Percentiles rank a stretch among this genome's conserved stretches.
Conservation (phyloP, 2,113 vertebrate species). For the Myrmophylax atrothorax region DNA sequence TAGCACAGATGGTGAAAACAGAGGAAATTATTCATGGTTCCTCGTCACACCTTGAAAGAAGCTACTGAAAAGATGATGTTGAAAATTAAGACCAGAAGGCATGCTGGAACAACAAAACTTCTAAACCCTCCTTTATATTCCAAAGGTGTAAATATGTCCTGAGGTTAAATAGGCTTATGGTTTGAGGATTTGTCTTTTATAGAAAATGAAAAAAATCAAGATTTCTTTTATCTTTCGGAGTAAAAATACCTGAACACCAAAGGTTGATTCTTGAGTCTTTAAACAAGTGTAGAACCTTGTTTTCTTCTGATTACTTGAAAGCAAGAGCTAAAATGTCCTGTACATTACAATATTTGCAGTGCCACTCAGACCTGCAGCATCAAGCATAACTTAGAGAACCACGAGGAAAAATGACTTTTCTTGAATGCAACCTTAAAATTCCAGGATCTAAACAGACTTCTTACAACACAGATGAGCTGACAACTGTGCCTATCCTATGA, state of each 20-base stretch:
- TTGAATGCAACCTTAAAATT: neutral
- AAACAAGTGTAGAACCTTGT: neutral
- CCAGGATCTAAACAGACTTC: neutral
- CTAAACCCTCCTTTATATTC: slow-evolving; percentile 29
- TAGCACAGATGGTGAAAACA: slow-evolving; percentile 63
- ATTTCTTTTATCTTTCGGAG: neutral
- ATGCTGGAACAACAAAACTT: slow-evolving; percentile 33
- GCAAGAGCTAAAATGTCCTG: neutral
- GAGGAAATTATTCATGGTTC: slow-evolving; percentile 65
- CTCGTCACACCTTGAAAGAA: slow-evolving; percentile 48
- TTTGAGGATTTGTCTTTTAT: neutral
- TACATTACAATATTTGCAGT: neutral
- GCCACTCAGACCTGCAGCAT: neutral
- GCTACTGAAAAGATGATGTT: slow-evolving; percentile 45
- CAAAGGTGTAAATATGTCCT: slow-evolving; percentile 29
- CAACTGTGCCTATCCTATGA: neutral
- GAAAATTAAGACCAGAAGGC: slow-evolving; percentile 65
- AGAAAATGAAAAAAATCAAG: neutral
- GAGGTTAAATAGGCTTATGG: slow-evolving; percentile 44
- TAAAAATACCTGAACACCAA: neutral
- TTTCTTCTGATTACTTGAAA: neutral
- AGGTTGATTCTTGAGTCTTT: neutral
- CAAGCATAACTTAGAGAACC: neutral
- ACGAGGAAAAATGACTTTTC: neutral
- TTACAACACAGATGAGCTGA: neutral